phyloP scores from a whole-genome alignment of 1,140 invertebrate genomes.

The Ruditapes philippinarum region DNA sequence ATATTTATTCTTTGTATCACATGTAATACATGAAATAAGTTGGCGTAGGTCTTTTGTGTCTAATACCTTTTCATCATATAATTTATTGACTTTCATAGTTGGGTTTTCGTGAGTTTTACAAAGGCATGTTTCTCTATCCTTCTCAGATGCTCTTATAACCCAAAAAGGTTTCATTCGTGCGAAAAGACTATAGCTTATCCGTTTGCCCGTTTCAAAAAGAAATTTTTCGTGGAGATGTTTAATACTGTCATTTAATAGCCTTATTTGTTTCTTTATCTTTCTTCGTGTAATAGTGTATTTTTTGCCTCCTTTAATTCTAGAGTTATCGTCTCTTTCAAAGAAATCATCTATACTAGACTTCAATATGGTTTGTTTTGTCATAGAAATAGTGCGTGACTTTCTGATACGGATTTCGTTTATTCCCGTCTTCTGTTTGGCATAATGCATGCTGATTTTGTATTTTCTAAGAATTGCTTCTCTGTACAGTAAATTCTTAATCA shows the following conservation, averaged over 20 bases:
- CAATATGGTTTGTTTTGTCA: no score
- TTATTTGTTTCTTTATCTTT: conserved; percentile 51
- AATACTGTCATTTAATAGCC: conserved; percentile 35
- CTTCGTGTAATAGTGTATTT: conserved; percentile 50
- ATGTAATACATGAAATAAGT: not conserved
- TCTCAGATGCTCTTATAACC: conserved; percentile 42
- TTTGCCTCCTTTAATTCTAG: conserved; percentile 51
- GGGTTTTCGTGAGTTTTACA: conserved; percentile 66
- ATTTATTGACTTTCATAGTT: conserved; percentile 50
- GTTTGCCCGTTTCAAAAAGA: conserved; percentile 11
- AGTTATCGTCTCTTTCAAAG: conserved; percentile 49
- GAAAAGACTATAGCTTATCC: conserved; percentile 44
- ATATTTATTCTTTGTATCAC: not conserved
- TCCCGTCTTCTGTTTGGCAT: not conserved
- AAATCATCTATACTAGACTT: not conserved
- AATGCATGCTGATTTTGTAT: not conserved
- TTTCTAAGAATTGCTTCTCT: not conserved
- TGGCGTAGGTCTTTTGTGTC: not conserved
- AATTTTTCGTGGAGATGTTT: conserved; percentile 54
- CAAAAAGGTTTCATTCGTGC: conserved; percentile 43
- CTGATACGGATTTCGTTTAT: no score
- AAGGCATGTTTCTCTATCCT: conserved; percentile 65
- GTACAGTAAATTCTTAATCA: not conserved
- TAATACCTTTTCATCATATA: not conserved
- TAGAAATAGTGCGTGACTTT: no score